These are phyloP conservation scores for Macroramphosus scolopax DNA, from an alignment of 2,797 vertebrate genomes.

Conservation along the genomic window DNA sequence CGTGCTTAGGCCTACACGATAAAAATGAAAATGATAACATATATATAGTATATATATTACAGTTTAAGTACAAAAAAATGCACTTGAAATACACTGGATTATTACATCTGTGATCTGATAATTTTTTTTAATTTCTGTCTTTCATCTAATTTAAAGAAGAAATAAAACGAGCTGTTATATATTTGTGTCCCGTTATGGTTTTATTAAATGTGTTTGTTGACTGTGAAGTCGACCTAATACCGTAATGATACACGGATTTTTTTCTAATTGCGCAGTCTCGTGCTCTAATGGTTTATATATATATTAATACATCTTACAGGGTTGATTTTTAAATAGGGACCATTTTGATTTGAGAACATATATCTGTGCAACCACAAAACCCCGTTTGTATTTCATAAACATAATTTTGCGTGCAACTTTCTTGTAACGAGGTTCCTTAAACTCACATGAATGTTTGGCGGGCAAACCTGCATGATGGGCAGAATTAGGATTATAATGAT, in stretches of 20 bases:
- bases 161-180: slow-evolving; percentile 94
- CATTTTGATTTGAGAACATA: no score
- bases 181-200: slow-evolving; percentile 81
- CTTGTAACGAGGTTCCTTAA: no score
- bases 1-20: slow-evolving; percentile 87
- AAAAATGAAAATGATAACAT: slow-evolving; percentile 81
- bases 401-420: no score
- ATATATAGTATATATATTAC: slow-evolving; percentile 82
- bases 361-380: no score
- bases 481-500: no score
- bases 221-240: slow-evolving; percentile 21
- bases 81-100: slow-evolving; percentile 99
- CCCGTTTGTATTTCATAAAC: no score
- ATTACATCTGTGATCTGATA: slow-evolving; percentile 97
- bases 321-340: no score
- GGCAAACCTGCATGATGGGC: no score
- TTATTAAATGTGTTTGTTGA: slow-evolving; percentile 56
- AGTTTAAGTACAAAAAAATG: slow-evolving; percentile 99
- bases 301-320: not conserved
- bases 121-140: slow-evolving; percentile 85
- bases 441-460: no score
- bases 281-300: no score
- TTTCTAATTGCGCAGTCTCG: slow-evolving; percentile 5
- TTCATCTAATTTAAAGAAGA: slow-evolving; percentile 99
- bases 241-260: slow-evolving; percentile 1